These are phyloP conservation scores for Furcifer pardalis DNA, from an alignment of 2,797 vertebrate genomes.

Conservation along the genomic window DNA sequence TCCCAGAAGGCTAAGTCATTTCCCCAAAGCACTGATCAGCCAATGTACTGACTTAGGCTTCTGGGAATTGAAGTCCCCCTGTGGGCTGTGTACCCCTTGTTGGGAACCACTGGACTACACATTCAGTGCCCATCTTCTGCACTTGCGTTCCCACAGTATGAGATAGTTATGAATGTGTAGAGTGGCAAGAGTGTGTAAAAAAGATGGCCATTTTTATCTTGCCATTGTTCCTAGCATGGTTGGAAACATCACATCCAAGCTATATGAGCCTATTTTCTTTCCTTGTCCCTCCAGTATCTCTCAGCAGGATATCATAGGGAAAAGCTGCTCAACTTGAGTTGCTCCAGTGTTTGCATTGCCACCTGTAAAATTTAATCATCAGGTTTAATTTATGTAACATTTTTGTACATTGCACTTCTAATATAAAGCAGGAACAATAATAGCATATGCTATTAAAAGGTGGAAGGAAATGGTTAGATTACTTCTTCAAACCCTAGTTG, in stretches of 20 bases:
- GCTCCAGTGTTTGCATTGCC: conserved; percentile 73
- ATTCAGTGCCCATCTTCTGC: too few relatives aligned
- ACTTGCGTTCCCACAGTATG: too few relatives aligned
- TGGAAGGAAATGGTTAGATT: neutral
- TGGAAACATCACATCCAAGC: conserved; percentile 67
- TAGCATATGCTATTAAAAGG: neutral
- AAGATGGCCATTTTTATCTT: conserved; percentile 65
- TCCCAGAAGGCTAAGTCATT: too few relatives aligned
- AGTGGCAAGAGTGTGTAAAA: conserved; percentile 69
- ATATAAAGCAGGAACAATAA: neutral
- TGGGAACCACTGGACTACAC: too few relatives aligned
- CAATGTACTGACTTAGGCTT: too few relatives aligned
- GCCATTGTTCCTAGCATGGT: conserved; percentile 63
- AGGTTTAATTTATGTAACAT: conserved; percentile 82
- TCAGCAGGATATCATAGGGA: conserved; percentile 54
- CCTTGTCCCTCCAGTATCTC: conserved; percentile 40
- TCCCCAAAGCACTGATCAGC: too few relatives aligned
- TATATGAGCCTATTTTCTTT: conserved; percentile 59
- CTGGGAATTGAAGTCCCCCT: too few relatives aligned
- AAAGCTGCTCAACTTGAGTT: conserved; percentile 70
- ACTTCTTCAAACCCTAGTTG: neutral
- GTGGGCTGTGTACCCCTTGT: too few relatives aligned
- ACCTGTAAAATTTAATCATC: conserved; percentile 79
- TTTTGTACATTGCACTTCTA: conserved; percentile 72
- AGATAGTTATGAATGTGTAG: too few relatives aligned